These are phyloP conservation scores for Platycercus adscitus DNA, from an alignment of 2,113 vertebrate species.

Conservation along the genomic window DNA sequence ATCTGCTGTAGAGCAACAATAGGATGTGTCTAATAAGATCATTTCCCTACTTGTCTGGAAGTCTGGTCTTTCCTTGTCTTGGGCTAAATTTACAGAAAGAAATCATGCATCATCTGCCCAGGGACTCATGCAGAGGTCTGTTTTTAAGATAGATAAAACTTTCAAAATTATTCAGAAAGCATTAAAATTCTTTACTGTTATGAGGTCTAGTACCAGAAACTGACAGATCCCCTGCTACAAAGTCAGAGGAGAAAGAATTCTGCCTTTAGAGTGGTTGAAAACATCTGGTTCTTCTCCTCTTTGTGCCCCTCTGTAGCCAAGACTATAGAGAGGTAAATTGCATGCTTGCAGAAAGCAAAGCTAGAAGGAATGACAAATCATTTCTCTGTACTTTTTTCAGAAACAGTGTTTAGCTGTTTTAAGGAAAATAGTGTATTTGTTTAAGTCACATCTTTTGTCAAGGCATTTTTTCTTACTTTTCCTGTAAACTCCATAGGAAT, in stretches of 20 bases:
- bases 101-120: not conserved
- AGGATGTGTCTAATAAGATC: not conserved
- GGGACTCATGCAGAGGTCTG: not conserved
- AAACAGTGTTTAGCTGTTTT: not conserved
- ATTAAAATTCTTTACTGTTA: not conserved
- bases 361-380: not conserved
- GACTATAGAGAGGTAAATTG: not conserved
- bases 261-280: not conserved
- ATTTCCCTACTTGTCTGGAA: not conserved
- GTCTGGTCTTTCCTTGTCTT: not conserved
- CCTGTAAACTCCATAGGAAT: not conserved
- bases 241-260: not conserved
- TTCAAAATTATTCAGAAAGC: not conserved
- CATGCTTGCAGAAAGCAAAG: not conserved
- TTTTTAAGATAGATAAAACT: not conserved
- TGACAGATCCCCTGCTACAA: not conserved
- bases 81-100: not conserved
- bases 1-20: not conserved
- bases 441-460: not conserved
- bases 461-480: not conserved
- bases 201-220: not conserved
- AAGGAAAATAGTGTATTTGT: not conserved
- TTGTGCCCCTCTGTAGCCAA: not conserved
- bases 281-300: not conserved
- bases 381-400: not conserved